Evolutionary conservation across 2,797 vertebrate genomes (phyloP).

Genomic region (Microctenopoma stevenorrisi): DNA sequence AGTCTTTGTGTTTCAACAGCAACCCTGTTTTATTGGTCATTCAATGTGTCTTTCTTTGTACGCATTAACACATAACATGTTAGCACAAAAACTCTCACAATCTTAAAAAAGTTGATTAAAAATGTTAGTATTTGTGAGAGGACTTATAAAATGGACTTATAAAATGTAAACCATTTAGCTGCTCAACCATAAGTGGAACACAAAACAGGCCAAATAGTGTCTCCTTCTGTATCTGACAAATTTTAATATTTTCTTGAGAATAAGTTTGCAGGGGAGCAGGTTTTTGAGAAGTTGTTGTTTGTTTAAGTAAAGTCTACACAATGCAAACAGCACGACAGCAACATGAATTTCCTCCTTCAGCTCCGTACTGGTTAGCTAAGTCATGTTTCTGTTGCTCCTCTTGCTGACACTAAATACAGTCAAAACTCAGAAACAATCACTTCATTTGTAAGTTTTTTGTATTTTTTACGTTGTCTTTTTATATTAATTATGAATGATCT

Average conservation of each 20-base stretch:
- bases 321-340: constrained; percentile 20
- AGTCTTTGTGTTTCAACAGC: background rate
- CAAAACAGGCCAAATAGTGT: background rate
- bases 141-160: background rate
- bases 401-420: background rate
- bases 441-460: background rate
- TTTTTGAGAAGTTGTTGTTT: constrained; percentile 14
- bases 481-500: too few species aligned
- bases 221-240: background rate
- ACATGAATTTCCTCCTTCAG: constrained; percentile 14
- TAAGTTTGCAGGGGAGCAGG: constrained; percentile 8
- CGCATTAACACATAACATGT: background rate
- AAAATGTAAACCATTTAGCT: background rate
- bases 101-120: background rate
- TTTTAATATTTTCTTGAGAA: constrained; percentile 10
- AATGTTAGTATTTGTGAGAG: background rate
- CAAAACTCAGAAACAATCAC: background rate
- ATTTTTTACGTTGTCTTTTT: background rate
- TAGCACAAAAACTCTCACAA: background rate
- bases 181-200: background rate
- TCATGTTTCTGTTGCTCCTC: background rate
- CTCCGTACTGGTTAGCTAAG: background rate
- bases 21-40: background rate
- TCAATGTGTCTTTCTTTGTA: background rate
- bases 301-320: constrained; percentile 30